Conservation (phyloP, 2,113 vertebrate genomes). For the Noturus placidus region DNA sequence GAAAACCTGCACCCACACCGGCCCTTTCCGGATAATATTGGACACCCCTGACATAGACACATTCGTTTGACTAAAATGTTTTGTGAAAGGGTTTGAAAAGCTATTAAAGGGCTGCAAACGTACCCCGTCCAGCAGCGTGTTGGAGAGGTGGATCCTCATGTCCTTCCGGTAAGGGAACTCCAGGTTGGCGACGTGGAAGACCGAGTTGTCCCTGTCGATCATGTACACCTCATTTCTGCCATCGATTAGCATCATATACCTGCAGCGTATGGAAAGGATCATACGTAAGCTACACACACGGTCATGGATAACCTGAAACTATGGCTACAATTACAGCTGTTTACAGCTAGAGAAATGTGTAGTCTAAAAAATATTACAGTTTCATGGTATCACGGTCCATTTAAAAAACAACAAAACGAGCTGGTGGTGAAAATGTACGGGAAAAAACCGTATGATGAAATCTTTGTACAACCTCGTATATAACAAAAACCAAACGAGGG, state of each 20-base stretch:
- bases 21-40: no score
- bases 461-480: not conserved
- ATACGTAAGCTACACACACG: not conserved
- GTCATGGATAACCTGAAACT: not conserved
- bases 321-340: not conserved
- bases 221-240: slow-evolving; percentile 95
- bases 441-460: not conserved
- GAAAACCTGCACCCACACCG: no score
- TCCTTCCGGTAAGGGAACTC: slow-evolving; percentile 98
- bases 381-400: not conserved
- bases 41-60: not conserved
- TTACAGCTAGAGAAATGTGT: not conserved
- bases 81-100: not conserved
- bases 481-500: no score
- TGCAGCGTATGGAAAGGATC: slow-evolving; percentile 57
- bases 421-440: not conserved
- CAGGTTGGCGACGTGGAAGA: slow-evolving; percentile 91
- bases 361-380: not conserved
- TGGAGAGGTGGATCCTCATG: slow-evolving; percentile 82
- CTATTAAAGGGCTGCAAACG: slow-evolving; percentile 58
- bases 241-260: slow-evolving; percentile 98
- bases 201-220: slow-evolving; percentile 91
- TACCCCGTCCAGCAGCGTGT: slow-evolving; percentile 96
- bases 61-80: not conserved
- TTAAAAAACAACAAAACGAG: not conserved